Evolutionary conservation across 2,888 invertebrate genomes (phyloP).

Genomic region (Drosophila anceps): DNA sequence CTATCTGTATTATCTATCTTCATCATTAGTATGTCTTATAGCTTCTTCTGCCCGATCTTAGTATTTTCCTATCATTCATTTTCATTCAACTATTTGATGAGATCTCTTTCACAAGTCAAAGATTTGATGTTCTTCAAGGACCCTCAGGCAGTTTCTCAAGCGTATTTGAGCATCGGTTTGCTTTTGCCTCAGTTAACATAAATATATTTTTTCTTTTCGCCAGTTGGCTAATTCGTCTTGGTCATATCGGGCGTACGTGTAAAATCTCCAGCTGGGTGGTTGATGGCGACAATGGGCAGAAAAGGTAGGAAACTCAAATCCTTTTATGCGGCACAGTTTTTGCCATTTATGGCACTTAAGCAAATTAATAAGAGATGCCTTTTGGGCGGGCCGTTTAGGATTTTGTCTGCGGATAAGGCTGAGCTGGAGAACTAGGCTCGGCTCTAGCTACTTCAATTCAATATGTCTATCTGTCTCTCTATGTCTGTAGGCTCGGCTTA

Average conservation of each 20-base stretch:
- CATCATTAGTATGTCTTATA: not conserved
- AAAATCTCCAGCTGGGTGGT: constrained; percentile 72
- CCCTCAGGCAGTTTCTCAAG: constrained; percentile 7
- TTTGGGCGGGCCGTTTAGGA: constrained; percentile 36
- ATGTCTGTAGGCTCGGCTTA: constrained; percentile 6
- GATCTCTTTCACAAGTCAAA: not conserved
- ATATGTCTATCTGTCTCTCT: not conserved
- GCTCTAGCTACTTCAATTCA: not conserved
- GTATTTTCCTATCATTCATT: not conserved
- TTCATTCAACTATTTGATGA: not conserved
- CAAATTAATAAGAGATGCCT: constrained; percentile 79
- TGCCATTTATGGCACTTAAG: constrained; percentile 77
- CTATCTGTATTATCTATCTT: too few relatives aligned
- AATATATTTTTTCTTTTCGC: constrained; percentile 15
- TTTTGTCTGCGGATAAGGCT: constrained; percentile 8
- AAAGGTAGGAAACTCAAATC: constrained; percentile 63
- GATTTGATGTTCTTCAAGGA: not conserved
- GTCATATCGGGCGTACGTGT: constrained; percentile 62
- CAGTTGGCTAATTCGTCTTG: constrained; percentile 72
- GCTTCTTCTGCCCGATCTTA: not conserved
- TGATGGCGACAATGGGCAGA: constrained; percentile 44
- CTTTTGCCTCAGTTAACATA: not conserved
- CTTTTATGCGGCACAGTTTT: constrained; percentile 63
- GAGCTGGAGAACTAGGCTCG: not conserved
- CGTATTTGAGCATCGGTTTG: constrained; percentile 18